Evolutionary conservation across 2,797 vertebrate genomes (phyloP), one percentile per base, ranked within the genome.

Genomic region (Mallotus villosus): DNA sequence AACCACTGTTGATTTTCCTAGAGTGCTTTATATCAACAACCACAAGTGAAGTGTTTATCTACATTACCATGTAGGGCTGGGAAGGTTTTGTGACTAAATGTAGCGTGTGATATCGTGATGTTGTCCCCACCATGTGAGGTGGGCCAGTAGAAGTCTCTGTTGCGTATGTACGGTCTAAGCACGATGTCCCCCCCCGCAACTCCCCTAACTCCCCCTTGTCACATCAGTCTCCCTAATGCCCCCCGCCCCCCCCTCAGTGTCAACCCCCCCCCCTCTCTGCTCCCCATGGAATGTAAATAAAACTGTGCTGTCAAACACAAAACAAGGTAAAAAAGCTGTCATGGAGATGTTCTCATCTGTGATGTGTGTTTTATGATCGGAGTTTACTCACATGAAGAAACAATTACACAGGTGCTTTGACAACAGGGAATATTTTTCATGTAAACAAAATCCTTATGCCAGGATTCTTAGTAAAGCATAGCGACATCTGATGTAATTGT

Each of bases 251-350:
- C 74, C 75, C 72, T 76, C 32, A 74, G 51, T 88, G 88, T 92
- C 87, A 78, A 59, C 72, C 86, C 82, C 87, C 91, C 86, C 79
- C 85, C 88, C 71, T 92, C 91, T 94, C 92, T 87, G 91, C 91
- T 94, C 92, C 93, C 92, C 93, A 94, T 95, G 94, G 92, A 95
- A 94, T 95, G 95, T 93, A 95, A 95, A 92, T 92, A 93, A 93
- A 93, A 92, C 74, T 60, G 91, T 92, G 90, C 90, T 79, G 64
- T 69, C 5, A 49, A 64, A 88, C 90, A 91, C 90, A 81, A 86
- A 89, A 90, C 76, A 77, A 60, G 58, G 6, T 60, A 22, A 60
- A 46, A 46, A 46, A 46, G 41, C 41, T 12, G 41, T 46, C 12
- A 3, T 46, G 41, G 41, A 12, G 2, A 60, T 60, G 0, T 25